Conservation (phyloP, 2,797 vertebrate species). For the Triplophysa bombifrons region DNA sequence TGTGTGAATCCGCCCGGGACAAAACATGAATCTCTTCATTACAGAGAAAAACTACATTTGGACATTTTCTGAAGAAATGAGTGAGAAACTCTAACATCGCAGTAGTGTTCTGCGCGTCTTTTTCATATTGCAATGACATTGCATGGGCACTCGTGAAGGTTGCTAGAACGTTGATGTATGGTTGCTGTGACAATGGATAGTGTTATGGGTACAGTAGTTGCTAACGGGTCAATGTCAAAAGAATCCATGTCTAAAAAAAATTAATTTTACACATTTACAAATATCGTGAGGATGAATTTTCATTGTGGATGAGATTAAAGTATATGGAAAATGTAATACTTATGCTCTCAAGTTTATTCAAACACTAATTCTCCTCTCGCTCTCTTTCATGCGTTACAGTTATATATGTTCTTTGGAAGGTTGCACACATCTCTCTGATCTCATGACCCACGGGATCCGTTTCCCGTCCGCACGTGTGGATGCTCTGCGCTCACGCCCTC, state of each 20-base stretch:
- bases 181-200: no score
- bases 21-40: conserved; percentile 17
- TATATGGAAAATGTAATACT: neutral
- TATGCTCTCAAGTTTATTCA: no score
- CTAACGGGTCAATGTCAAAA: no score
- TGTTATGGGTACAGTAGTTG: no score
- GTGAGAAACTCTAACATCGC: no score
- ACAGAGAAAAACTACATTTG: neutral
- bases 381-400: neutral
- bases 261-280: no score
- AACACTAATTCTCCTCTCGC: neutral
- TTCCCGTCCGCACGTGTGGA: conserved; percentile 20
- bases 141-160: no score
- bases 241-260: no score
- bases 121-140: no score
- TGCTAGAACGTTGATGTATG: no score
- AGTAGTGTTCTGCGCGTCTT: no score
- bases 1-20: conserved; percentile 30
- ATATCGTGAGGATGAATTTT: neutral
- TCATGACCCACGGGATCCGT: neutral
- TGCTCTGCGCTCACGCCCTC: conserved; percentile 23
- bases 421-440: conserved; percentile 5
- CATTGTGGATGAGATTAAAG: no score
- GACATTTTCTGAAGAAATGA: neutral
- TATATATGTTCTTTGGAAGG: neutral